These are phyloP conservation scores for Torymus texanus DNA, from an alignment of 2,888 invertebrate genomes.

Conservation along the genomic window DNA sequence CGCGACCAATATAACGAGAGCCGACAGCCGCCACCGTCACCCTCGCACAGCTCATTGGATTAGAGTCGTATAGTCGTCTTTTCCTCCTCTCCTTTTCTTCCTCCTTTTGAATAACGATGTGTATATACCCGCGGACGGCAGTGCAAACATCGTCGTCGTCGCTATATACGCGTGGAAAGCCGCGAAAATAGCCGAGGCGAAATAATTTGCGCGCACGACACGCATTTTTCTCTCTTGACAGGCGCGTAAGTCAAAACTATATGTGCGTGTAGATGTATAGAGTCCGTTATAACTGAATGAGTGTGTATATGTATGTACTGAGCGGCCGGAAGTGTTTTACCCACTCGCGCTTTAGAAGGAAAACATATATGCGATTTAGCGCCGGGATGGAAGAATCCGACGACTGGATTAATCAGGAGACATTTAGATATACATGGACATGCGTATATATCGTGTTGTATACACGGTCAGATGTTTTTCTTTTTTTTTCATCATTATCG, in stretches of 20 bases:
- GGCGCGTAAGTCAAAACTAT: conserved; percentile 18
- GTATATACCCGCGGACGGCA: neutral
- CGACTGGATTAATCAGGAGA: too few relatives aligned
- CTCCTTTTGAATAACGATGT: conserved; percentile 29
- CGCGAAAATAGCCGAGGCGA: conserved; percentile 35
- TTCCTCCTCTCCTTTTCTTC: too few relatives aligned
- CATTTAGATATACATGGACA: too few relatives aligned
- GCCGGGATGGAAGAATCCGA: too few relatives aligned
- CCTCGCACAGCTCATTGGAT: neutral
- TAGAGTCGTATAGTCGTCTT: conserved; percentile 9
- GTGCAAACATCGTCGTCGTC: conserved; percentile 18
- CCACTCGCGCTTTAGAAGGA: neutral
- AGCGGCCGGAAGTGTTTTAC: conserved; percentile 1
- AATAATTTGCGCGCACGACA: conserved; percentile 12
- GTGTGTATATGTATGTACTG: neutral
- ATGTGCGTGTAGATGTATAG: neutral
- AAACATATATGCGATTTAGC: neutral
- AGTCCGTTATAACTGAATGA: conserved; percentile 7
- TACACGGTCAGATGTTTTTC: too few relatives aligned
- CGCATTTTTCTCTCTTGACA: conserved; percentile 22
- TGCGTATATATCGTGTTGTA: too few relatives aligned
- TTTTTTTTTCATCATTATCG: too few relatives aligned
- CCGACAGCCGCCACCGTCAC: conserved; percentile 10
- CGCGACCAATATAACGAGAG: conserved; percentile 41
- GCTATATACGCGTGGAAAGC: neutral